A percentile compares a stretch with the other conserved stretches of the same genome.
These are phyloP conservation scores for Coregonus clupeaformis DNA, from an alignment of 2,113 vertebrate species.

Conservation along the genomic window DNA sequence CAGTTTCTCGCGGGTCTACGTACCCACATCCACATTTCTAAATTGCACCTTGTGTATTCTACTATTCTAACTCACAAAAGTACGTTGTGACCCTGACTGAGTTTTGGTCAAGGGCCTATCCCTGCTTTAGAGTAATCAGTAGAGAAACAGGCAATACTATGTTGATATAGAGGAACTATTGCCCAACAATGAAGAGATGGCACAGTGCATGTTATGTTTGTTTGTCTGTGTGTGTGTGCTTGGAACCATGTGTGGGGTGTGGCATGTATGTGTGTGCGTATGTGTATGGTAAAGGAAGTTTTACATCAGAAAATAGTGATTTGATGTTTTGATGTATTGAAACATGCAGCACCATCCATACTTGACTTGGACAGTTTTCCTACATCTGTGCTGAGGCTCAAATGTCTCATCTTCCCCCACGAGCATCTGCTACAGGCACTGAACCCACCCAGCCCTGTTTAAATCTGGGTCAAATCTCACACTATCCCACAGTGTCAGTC, in stretches of 20 bases:
- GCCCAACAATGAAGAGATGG: slow-evolving; percentile 32
- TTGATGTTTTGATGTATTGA: slow-evolving; percentile 53
- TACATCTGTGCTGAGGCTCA: slow-evolving; percentile 67
- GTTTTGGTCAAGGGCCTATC: background rate
- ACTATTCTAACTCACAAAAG: background rate
- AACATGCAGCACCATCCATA: slow-evolving; percentile 53
- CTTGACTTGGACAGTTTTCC: slow-evolving; percentile 49
- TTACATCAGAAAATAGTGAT: slow-evolving; percentile 53
- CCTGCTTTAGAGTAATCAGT: no score
- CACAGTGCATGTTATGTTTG: slow-evolving; percentile 16
- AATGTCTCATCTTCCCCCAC: slow-evolving; percentile 55
- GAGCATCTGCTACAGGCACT: slow-evolving; percentile 43
- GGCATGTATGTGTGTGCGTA: slow-evolving; percentile 16
- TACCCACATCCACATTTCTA: no score
- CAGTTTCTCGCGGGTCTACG: no score
- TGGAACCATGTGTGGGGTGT: background rate
- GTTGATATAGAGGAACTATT: slow-evolving; percentile 21
- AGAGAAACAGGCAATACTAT: background rate
- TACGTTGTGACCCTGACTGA: background rate
- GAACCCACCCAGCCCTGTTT: background rate
- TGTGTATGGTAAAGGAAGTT: slow-evolving; percentile 35
- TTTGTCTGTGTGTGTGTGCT: background rate
- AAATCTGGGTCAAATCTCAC: background rate
- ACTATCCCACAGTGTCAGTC: background rate
- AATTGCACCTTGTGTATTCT: background rate